Evolutionary conservation across 2,113 vertebrate genomes (phyloP).

Genomic region (Scalopus aquaticus): DNA sequence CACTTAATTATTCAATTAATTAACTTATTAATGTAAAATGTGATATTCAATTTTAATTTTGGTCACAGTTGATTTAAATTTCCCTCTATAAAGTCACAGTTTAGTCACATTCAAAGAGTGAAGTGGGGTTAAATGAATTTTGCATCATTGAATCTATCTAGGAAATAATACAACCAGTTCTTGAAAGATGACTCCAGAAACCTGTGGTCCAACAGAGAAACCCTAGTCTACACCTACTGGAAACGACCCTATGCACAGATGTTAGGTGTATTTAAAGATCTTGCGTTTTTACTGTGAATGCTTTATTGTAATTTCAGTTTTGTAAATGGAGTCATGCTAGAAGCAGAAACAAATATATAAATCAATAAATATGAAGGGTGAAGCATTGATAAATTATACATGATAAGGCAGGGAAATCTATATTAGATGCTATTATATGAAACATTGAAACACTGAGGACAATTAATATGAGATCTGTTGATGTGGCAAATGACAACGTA

Average conservation of each 20-base stretch:
- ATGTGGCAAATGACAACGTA: background rate
- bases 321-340: background rate
- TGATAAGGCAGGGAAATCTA: background rate
- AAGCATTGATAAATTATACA: background rate
- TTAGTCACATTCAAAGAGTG: background rate
- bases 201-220: background rate
- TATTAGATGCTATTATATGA: accelerated
- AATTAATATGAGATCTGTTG: background rate
- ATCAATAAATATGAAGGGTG: background rate
- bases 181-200: background rate
- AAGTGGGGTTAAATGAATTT: background rate
- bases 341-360: background rate
- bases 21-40: background rate
- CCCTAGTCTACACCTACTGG: too few relatives aligned
- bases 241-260: background rate
- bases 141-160: background rate
- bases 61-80: constrained; percentile 12
- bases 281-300: background rate
- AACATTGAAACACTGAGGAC: too few relatives aligned
- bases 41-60: constrained; percentile 42
- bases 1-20: background rate
- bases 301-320: background rate
- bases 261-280: background rate
- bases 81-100: background rate
- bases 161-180: too few relatives aligned